Percentiles rank a stretch among this genome's conserved stretches.
phyloP scores from a whole-genome alignment of 30 jellyfish, hydroid and myxozoan genomes.

The Aurelia coerulea region DNA sequence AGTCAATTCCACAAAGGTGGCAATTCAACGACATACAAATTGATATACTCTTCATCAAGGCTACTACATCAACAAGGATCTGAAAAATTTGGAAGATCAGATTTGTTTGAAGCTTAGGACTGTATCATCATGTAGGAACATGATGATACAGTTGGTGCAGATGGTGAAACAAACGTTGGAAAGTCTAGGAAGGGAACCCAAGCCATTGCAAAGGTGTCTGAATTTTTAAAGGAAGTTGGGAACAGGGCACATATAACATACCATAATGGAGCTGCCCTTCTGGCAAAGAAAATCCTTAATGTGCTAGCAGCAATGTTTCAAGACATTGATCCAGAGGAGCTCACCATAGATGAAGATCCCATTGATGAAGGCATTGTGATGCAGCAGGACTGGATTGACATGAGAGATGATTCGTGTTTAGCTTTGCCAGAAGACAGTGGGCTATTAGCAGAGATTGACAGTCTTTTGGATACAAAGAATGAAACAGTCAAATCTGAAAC shows the following conservation, averaged over 20 bases:
- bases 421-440: too few species aligned
- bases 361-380: too few species aligned
- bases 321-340: too few species aligned
- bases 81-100: conserved; percentile 44
- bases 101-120: conserved; percentile 17
- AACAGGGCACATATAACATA: conserved; percentile 49
- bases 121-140: too few species aligned
- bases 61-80: conserved; percentile 44
- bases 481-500: neutral
- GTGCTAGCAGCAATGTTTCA: too few species aligned
- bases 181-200: conserved; percentile 35
- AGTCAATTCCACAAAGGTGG: conserved; percentile 20
- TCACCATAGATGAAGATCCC: too few species aligned
- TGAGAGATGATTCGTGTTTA: too few species aligned
- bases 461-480: too few species aligned
- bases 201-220: conserved; percentile 7
- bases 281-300: too few species aligned
- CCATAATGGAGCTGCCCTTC: conserved; percentile 49
- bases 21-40: conserved; percentile 29
- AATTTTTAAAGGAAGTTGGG: conserved; percentile 31
- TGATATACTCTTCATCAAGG: conserved; percentile 14
- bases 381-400: too few species aligned
- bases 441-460: too few species aligned
- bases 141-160: neutral
- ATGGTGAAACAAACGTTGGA: conserved; percentile 13